Evolutionary conservation across 2,113 vertebrate genomes (phyloP), one percentile per base, ranked within the genome.

Genomic region (Epinephelus lanceolatus): DNA sequence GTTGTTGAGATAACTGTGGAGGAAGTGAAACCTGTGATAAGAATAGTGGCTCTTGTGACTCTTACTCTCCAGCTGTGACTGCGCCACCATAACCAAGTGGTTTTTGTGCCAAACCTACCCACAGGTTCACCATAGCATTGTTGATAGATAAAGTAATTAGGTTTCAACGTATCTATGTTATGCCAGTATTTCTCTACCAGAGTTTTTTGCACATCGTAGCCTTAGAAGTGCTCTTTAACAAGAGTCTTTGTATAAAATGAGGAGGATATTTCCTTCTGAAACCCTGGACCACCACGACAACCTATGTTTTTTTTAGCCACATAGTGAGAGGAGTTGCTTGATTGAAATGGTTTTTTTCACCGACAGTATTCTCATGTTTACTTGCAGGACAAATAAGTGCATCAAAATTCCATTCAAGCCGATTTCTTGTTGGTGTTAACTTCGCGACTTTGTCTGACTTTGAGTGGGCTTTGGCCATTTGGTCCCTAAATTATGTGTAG

Each of bases 401-500:
- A 37, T 74, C 18, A 72, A 52, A 68, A 59, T 73, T 47, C 56
- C 68, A 14, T 52, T 60, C 7, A 61, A 52, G 30, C 56, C 80
- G 71, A 79, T 71, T 51, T 80, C 79, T 65, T 25, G 17, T 21
- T 60, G n/a, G 21, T 63, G 55, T 63, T 56, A 63, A 53, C 49
- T 42, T 49, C n/a, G 18, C 9, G 17, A 27, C 66, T 86, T 84
- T 60, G 63, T 76, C 4, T 57, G 70, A 83, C 77, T 80, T 80
- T 86, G 53, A 62, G 25, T 61, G 17, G 60, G 63, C 49, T 80
- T 79, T 71, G 71, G 37, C 60, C 2, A 51, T 75, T 51, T 71
- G 68, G 71, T 59, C 25, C 0, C 33, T 74, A 45, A 74, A 75
- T 78, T 77, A 33, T 78, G 76, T 68, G 49, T 42, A n/a, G 42